A percentile compares a stretch with the other conserved stretches of the same genome.
Evolutionary conservation across 1,140 invertebrate genomes (phyloP).

Genomic region (Solenopsis invicta): DNA sequence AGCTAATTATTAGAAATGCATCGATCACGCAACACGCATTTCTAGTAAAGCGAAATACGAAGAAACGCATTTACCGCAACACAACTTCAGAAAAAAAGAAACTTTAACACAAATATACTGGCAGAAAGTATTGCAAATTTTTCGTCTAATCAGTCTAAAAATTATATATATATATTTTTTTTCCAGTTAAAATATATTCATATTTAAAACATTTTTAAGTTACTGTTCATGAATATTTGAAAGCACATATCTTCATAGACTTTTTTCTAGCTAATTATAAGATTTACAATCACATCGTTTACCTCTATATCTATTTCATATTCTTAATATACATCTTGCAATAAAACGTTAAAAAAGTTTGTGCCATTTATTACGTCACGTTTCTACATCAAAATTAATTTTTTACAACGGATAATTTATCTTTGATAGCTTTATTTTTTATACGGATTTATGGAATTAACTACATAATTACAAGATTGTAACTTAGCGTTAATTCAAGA

Average conservation of each 20-base stretch:
- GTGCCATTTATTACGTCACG: background rate
- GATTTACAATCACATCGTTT: background rate
- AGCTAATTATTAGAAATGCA: background rate
- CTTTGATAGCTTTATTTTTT: background rate
- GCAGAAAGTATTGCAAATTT: background rate
- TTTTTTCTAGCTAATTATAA: background rate
- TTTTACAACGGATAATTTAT: slow-evolving; percentile 13
- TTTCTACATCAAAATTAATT: slow-evolving; percentile 22
- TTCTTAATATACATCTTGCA: background rate
- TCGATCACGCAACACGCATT: background rate
- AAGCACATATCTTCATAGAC: background rate
- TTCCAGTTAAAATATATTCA: slow-evolving; percentile 10
- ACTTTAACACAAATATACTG: background rate
- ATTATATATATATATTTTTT: background rate
- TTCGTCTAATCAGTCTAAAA: background rate
- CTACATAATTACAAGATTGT: background rate
- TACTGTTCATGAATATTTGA: background rate
- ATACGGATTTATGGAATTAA: background rate
- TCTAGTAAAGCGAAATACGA: background rate
- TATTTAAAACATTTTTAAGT: background rate
- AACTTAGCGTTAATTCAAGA: background rate
- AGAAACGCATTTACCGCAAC: no score
- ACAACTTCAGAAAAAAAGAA: background rate
- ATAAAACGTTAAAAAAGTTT: background rate
- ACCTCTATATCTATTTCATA: background rate